Evolutionary conservation across 2,797 vertebrate genomes (phyloP), one percentile per base, ranked within the genome.

Genomic region (Anolis apletophallus): DNA sequence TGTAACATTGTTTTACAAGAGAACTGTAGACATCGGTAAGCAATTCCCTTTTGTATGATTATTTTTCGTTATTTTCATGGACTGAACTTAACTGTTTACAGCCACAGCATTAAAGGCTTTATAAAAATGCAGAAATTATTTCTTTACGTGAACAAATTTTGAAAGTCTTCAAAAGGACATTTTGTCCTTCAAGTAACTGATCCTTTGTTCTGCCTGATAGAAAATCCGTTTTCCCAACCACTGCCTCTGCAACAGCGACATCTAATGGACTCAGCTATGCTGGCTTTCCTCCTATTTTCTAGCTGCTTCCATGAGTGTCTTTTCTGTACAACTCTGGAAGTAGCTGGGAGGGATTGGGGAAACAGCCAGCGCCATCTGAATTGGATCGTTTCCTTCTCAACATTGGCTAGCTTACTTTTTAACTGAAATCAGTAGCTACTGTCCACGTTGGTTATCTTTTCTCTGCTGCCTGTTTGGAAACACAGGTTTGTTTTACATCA

Each of bases 261-360:
- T 17, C 9, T 64, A 11, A 67, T 0, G 0, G 69, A 55, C 83
- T 74, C 10, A 13, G 0, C 0, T 0, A 0, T 26, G 1, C 21
- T 14, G 34, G 0, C 1, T 59, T 50, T 10, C 64, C 11, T 80
- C 36, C 36, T 16, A 8, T 4, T 61, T 91, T 93, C 92, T 11
- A 14, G 91, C 1, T 7, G 29, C 46, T 94, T 92, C 93, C 32
- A 0, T 6, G 14, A 11, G 5, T 3, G 12, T 34, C 59, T 52
- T 17, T 23, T 2, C 59, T 57, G 29, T 76, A 57, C 26, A 21
- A 0, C 52, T 2, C 0, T 83, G 36, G 84, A 89, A 86, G 5
- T 23, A 29, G 26, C 68, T 79, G n/a, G 80, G 86, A 75, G 16
- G 14, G 9, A 17, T 17, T n/a, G 59, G 34, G 32, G 23, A 40